Percentiles rank a stretch among this genome's conserved stretches.
Evolutionary conservation across 2,797 vertebrate species (phyloP).

Genomic region (Thamnophis elegans): DNA sequence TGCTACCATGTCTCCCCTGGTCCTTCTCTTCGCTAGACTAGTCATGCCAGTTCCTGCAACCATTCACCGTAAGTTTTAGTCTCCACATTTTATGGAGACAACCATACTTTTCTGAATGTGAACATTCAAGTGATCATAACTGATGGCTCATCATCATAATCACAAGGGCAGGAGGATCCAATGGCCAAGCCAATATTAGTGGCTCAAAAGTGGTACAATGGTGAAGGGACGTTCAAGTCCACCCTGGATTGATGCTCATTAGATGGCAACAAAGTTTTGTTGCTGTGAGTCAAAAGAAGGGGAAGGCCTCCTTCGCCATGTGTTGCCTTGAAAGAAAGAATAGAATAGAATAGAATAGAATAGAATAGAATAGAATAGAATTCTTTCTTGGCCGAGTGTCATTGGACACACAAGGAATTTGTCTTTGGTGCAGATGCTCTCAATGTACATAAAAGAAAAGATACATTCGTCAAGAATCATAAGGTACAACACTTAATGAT

Average conservation of each 20-base stretch:
- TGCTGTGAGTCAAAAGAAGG: not conserved
- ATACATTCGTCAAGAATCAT: too few species aligned
- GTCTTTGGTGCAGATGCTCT: too few species aligned
- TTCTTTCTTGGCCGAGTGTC: too few species aligned
- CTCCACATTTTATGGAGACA: not conserved
- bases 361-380: not conserved
- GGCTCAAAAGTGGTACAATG: not conserved
- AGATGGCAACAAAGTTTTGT: not conserved
- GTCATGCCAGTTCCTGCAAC: too few species aligned
- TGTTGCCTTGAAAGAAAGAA: not conserved
- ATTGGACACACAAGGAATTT: too few species aligned
- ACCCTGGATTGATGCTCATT: not conserved
- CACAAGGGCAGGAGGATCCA: not conserved
- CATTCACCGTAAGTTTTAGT: too few species aligned
- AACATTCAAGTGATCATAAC: not conserved
- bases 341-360: not conserved
- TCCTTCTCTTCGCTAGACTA: too few species aligned
- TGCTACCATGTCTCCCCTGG: too few species aligned
- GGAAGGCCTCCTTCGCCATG: not conserved
- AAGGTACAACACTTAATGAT: too few species aligned
- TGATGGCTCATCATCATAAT: not conserved
- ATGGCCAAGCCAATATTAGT: not conserved
- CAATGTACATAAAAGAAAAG: too few species aligned
- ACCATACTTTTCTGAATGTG: not conserved
- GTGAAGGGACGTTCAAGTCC: not conserved